Conservation (phyloP, 2,113 vertebrate genomes). For the Aphyosemion australe region DNA sequence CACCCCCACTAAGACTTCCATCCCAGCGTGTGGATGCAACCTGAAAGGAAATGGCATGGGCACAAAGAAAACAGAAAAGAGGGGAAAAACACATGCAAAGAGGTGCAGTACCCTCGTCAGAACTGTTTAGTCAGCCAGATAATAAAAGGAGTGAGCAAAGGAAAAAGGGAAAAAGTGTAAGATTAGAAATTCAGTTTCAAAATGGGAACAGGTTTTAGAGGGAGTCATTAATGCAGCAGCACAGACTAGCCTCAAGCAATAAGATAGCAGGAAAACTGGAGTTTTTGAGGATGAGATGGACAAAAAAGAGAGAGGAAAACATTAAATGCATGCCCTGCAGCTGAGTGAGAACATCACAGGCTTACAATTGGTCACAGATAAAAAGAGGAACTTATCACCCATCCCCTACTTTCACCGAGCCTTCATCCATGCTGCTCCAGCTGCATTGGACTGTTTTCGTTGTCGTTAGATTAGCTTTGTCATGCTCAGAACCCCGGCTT, state of each 20-base stretch:
- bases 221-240: conserved; percentile 36
- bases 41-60: conserved; percentile 36
- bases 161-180: conserved; percentile 18
- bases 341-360: conserved; percentile 57
- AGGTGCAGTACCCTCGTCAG: conserved; percentile 21
- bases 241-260: conserved; percentile 17
- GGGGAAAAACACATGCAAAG: conserved; percentile 20
- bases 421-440: conserved; percentile 42
- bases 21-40: conserved; percentile 48
- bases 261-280: conserved; percentile 37
- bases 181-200: conserved; percentile 16
- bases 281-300: conserved; percentile 39
- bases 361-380: conserved; percentile 72
- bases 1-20: conserved; percentile 54
- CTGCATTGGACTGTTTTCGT: conserved; percentile 59
- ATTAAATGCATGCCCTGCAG: conserved; percentile 54
- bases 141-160: conserved; percentile 10
- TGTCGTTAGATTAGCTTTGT: conserved; percentile 70
- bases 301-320: conserved; percentile 34
- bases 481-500: conserved; percentile 63
- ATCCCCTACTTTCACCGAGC: conserved; percentile 22
- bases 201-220: conserved; percentile 31
- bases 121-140: conserved; percentile 30
- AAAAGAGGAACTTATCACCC: conserved; percentile 63
- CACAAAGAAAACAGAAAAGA: conserved; percentile 23